Conservation (phyloP, 2,113 vertebrate genomes). For the Hydropotes inermis region DNA sequence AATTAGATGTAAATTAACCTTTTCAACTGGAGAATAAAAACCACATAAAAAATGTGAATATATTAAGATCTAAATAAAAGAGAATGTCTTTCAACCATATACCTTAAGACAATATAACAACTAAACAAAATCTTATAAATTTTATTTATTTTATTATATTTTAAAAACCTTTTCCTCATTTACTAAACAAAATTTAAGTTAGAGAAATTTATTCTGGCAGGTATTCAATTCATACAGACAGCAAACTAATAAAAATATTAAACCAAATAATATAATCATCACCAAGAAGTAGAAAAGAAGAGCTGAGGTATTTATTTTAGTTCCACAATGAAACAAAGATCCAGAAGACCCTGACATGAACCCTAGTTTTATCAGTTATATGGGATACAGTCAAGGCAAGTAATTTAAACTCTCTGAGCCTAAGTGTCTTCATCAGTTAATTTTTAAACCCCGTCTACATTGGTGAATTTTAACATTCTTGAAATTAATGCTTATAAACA, state of each 20-base stretch:
- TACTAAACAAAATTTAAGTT: constrained; percentile 16
- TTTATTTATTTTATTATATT: not conserved
- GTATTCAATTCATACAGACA: not conserved
- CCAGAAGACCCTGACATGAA: not conserved
- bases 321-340: not conserved
- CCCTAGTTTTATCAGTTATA: not conserved
- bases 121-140: not conserved
- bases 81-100: not conserved
- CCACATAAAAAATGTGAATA: not conserved
- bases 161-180: not conserved
- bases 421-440: not conserved
- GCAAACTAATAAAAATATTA: not conserved
- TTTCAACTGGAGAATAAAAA: constrained; percentile 12
- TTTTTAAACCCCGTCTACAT: not conserved
- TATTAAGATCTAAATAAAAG: not conserved
- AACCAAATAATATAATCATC: not conserved
- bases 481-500: not conserved
- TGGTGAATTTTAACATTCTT: not conserved
- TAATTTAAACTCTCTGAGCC: not conserved
- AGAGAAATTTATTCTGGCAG: not conserved
- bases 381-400: not conserved
- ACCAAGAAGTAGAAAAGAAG: not conserved
- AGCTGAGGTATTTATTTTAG: not conserved
- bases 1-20: constrained; percentile 20
- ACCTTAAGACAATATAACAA: not conserved